Conservation (phyloP, 2,797 vertebrate genomes). For the Chelmon rostratus region DNA sequence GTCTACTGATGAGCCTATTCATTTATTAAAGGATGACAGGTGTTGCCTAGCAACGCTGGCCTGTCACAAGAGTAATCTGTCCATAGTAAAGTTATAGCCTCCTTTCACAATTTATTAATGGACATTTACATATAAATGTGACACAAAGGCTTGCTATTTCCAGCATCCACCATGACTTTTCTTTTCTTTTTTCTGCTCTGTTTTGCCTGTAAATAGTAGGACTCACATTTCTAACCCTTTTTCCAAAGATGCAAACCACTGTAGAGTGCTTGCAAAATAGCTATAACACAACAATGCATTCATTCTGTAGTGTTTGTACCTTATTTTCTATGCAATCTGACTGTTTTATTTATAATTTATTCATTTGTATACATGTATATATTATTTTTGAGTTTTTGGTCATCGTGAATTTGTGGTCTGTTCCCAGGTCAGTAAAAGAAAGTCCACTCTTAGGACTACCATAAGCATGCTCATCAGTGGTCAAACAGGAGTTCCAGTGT, state of each 20-base stretch:
- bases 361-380: conserved; percentile 10
- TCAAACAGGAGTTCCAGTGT: conserved; percentile 26
- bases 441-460: conserved; percentile 33
- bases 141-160: conserved; percentile 77
- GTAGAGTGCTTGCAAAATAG: conserved; percentile 72
- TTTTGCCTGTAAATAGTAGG: conserved; percentile 58
- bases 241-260: conserved; percentile 48
- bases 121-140: conserved; percentile 52
- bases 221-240: conserved; percentile 66
- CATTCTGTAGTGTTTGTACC: conserved; percentile 53
- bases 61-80: conserved; percentile 59
- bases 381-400: conserved; percentile 26
- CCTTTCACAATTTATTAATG: conserved; percentile 34
- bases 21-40: conserved; percentile 77
- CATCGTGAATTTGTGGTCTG: conserved; percentile 55
- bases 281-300: conserved; percentile 79
- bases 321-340: conserved; percentile 43
- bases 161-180: conserved; percentile 23
- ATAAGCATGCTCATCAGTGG: conserved; percentile 55
- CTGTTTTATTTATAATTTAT: conserved; percentile 38
- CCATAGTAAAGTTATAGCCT: conserved; percentile 41
- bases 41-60: conserved; percentile 78
- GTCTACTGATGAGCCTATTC: conserved; percentile 72
- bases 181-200: conserved; percentile 50
- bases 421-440: conserved; percentile 63